These are phyloP conservation scores for Neodontobutis hainanensis DNA, from an alignment of 2,113 vertebrate species.

Conservation along the genomic window DNA sequence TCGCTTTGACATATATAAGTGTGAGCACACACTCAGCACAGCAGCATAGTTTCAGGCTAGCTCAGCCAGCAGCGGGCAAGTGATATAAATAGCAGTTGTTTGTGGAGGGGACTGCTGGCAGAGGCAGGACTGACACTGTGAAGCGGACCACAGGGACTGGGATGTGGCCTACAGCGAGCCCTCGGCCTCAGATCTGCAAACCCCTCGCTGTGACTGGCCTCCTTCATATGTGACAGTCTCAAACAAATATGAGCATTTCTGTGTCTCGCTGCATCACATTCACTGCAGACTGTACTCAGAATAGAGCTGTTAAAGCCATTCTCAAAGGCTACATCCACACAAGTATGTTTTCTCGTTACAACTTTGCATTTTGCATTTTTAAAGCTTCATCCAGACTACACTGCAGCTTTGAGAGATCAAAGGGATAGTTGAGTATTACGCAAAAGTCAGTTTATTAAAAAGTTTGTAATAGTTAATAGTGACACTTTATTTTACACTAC, in stretches of 20 bases:
- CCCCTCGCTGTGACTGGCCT: slow-evolving; percentile 57
- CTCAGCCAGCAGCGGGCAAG: slow-evolving; percentile 82
- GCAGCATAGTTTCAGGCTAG: slow-evolving; percentile 80
- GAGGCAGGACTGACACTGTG: slow-evolving; percentile 70
- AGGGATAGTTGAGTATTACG: no score
- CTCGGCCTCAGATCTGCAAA: slow-evolving; percentile 58
- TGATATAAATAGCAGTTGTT: slow-evolving; percentile 84
- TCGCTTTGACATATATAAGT: slow-evolving; percentile 66
- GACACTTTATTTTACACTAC: no score
- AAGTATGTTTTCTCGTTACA: slow-evolving; percentile 11
- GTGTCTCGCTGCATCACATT: slow-evolving; percentile 30
- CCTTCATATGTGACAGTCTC: slow-evolving; percentile 66
- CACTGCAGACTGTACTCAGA: slow-evolving; percentile 25
- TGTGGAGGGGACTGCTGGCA: slow-evolving; percentile 74
- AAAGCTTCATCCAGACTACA: no score
- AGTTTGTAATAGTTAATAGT: no score
- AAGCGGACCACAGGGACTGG: slow-evolving; percentile 75
- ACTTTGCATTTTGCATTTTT: not conserved
- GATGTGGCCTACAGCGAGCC: slow-evolving; percentile 66
- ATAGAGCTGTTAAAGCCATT: slow-evolving; percentile 9
- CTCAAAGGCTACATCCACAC: slow-evolving; percentile 43
- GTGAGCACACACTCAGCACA: slow-evolving; percentile 39
- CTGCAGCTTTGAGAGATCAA: no score
- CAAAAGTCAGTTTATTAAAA: no score
- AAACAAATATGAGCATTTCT: slow-evolving; percentile 47